phyloP scores from a whole-genome alignment of 2,888 invertebrate genomes.

The Ganaspis brasiliensis region DNA sequence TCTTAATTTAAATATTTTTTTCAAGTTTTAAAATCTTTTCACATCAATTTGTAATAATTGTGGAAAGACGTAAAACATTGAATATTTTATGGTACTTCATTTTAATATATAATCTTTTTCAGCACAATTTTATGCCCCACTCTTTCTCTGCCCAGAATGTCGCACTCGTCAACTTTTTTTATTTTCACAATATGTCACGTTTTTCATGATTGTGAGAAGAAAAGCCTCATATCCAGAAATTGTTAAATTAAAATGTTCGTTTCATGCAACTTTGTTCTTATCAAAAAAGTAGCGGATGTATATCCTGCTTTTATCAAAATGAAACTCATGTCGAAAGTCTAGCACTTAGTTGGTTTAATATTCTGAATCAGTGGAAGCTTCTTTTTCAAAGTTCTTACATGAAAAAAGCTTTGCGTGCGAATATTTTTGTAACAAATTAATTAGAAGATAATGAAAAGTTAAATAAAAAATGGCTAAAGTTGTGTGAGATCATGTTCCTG shows the following conservation, averaged over 20 bases:
- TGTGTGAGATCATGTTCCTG: too few relatives aligned
- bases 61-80: too few relatives aligned
- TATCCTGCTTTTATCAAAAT: constrained; percentile 38
- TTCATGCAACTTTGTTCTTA: not conserved
- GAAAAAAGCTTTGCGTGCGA: not conserved
- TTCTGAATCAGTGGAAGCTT: not conserved
- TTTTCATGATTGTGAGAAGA: not conserved
- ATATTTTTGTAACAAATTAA: not conserved
- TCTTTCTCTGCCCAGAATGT: too few relatives aligned
- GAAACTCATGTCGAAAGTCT: constrained; percentile 7
- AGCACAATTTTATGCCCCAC: too few relatives aligned
- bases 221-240: not conserved
- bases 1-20: too few relatives aligned
- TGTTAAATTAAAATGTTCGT: not conserved
- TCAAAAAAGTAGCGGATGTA: constrained; percentile 13
- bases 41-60: too few relatives aligned
- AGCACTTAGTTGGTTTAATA: not conserved
- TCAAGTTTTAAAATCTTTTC: too few relatives aligned
- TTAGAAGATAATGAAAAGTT: not conserved
- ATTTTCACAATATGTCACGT: too few relatives aligned
- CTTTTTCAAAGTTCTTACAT: not conserved
- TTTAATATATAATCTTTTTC: too few relatives aligned
- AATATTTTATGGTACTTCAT: too few relatives aligned
- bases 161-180: too few relatives aligned
- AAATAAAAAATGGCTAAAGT: not conserved